Base-by-base conservation (phyloP, 2,797 vertebrate genomes). In the Bovichtus variegatus region DNA sequence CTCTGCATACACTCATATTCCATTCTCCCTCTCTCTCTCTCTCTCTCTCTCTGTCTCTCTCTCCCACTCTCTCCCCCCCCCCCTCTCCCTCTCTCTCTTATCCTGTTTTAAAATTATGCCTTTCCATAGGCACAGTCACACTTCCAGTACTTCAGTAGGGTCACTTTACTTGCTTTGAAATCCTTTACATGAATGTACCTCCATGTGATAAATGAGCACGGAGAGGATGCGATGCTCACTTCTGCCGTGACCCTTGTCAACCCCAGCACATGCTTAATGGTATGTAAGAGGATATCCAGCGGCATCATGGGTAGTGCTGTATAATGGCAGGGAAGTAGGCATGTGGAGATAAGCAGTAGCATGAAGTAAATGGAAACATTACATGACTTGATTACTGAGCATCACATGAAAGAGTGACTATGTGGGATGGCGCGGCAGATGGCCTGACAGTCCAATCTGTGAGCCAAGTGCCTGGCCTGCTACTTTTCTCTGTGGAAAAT, bases 401-500 rank as follows among this genome's bases (percentile, higher is more conserved):
- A 29, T 87, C 76, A 40, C 81, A 81, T 75, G 67, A 84, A 83
- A 85, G 63, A 84, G 76, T 19, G 76, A 82, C 70, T 87, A 71
- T 78, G 79, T 41, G 74, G 61, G 60, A 81, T 64, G 80, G 70
- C 0, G 23, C 25, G 5, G 76, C 93, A 93, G 91, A 92, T 92
- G 92, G 89, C 83, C 80, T 18, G 78, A 76, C 63, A 74, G 90
- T 83, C 82, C n/a, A 6, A 74, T 72, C 53, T n/a, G 53, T 9
- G 80, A 87, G 90, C 89, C 89, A 89, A 89, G 91, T 62, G 84
- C 81, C 68, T 71, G 72, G 89, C 78, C 71, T 1, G 59, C 64
- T 69, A 66, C 76, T 74, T 75, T 74, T 79, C 74, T 84, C 64
- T 19, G 65, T 83, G 89, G 87, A 90, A 91, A 91, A 91, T 85